Conservation (phyloP, 2,797 vertebrate species). For the Myioborus melanocephalus region DNA sequence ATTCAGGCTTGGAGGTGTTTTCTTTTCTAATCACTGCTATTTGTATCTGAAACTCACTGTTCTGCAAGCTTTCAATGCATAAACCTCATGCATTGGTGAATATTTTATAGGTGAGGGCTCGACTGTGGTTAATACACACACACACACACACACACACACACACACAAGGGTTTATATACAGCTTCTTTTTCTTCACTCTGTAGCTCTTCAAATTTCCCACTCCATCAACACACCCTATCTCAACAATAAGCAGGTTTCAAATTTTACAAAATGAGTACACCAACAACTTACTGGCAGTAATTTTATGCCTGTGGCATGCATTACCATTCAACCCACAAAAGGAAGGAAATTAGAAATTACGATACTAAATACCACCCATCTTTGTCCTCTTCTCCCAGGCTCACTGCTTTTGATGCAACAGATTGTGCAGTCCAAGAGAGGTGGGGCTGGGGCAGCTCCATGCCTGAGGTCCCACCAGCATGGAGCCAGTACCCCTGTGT, state of each 20-base stretch:
- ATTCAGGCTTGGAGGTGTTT: neutral
- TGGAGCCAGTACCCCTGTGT: neutral
- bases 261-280: neutral
- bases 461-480: neutral
- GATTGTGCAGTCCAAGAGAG: neutral
- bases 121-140: neutral
- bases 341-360: slow-evolving; percentile 34
- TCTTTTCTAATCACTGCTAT: neutral
- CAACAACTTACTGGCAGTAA: neutral
- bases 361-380: neutral
- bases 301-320: neutral
- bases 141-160: neutral
- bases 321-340: neutral
- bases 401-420: neutral
- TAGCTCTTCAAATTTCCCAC: neutral
- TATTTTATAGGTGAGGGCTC: neutral
- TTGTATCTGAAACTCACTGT: neutral
- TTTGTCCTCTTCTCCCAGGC: neutral
- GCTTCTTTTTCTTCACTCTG: neutral
- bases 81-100: neutral
- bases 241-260: neutral
- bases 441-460: neutral
- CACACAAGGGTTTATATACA: neutral
- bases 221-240: neutral
- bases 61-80: neutral